Evolutionary conservation across 1,140 invertebrate genomes (phyloP), one percentile per base, ranked within the genome.

Genomic region (Drosophila prosaltans): DNA sequence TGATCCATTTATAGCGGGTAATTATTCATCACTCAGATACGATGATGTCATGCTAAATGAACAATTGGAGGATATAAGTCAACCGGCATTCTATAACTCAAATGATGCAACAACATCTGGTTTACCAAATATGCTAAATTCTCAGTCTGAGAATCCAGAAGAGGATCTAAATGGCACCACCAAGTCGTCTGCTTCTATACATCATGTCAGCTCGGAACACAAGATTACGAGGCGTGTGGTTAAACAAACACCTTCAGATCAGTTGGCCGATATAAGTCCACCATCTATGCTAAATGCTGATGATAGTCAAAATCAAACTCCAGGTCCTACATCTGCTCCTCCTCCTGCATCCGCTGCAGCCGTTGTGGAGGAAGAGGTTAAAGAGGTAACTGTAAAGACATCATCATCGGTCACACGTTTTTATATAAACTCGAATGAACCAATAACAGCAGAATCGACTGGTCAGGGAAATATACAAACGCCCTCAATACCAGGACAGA

Each of bases 321-420:
- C 21, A n/a, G 32, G 3, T 36, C 32, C 32, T 7, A 5, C 32
- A 6, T 36, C 32, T 36, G 32, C 6, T 36, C 6, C 3, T 36
- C 4, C 32, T 36, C 16, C n/a, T 6, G 26, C 32, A 0, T 24
- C 32, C 24, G 21, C n/a, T 6, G 26, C 32, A 0, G 28, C 32
- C 24, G 36, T 45, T 11, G 61, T 72, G 1, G 36, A 81, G 26
- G 51, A 79, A 8, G 36, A 54, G 9, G 61, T 72, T 1, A 36
- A 81, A 21, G 51, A 79, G 7, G 36, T 81, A 1, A 81, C 61
- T 0, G 32, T 76, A 9, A 60, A 40, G 3, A 57, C 54, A 1
- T 71, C 67, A 6, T 58, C 61, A 1, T 73, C 73, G 1, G 59
- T 78, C 30, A 72, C 58, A 3, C 51, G 59, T 0, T 11, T 30